phyloP scores from a whole-genome alignment of 2,797 vertebrate species.

The Anableps anableps region DNA sequence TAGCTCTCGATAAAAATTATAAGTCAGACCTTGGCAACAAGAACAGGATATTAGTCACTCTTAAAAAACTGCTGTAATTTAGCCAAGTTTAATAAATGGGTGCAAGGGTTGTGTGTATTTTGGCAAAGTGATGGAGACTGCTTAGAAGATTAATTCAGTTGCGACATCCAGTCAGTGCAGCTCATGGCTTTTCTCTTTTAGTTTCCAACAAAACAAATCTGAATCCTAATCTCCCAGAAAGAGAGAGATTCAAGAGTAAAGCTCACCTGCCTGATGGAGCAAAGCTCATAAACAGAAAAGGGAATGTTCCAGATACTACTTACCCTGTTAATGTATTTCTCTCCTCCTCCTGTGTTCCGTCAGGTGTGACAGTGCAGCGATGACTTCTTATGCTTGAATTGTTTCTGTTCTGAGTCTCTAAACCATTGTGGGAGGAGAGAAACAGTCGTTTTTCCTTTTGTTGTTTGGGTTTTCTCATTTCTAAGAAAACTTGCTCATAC shows the following conservation, averaged over 20 bases:
- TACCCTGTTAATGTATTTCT: constrained; percentile 9
- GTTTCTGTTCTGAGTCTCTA: not conserved
- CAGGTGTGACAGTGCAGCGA: not conserved
- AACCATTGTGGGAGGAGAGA: not conserved
- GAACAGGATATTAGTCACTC: no score
- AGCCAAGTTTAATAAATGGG: not conserved
- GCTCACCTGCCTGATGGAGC: not conserved
- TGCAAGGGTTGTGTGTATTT: not conserved
- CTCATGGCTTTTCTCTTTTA: not conserved
- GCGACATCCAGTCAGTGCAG: constrained; percentile 65
- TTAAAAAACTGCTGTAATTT: no score
- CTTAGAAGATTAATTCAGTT: constrained; percentile 22
- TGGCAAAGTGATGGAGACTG: not conserved
- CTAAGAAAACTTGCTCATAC: constrained; percentile 34
- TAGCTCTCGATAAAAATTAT: no score
- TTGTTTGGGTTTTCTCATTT: constrained; percentile 2
- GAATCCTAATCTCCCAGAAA: not conserved
- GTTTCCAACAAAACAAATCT: not conserved
- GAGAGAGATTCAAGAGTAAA: not conserved
- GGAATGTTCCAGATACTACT: constrained; percentile 4
- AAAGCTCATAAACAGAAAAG: not conserved
- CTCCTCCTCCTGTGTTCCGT: not conserved
- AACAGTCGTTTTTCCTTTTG: not conserved
- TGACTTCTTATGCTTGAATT: not conserved
- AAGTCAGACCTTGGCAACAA: no score